A percentile compares a stretch with the other conserved stretches of the same genome.
Conservation (phyloP, 2,797 vertebrate genomes). For the Etheostoma perlongum region DNA sequence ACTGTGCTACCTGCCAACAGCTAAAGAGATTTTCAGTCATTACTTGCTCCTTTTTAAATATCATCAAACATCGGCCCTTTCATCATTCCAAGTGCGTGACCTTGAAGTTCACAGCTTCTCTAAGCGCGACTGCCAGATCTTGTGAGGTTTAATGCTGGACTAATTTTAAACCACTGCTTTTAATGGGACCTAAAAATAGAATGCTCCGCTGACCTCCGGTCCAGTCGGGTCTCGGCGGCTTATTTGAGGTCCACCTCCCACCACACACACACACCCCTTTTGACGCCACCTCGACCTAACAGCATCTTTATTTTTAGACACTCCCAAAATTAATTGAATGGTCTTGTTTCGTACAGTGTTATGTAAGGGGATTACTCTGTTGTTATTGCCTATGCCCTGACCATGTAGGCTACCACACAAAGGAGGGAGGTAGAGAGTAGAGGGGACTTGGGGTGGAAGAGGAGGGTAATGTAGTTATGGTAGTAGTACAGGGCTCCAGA, state of each 20-base stretch:
- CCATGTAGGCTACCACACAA: conserved; percentile 63
- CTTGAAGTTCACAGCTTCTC: conserved; percentile 68
- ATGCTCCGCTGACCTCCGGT: conserved; percentile 67
- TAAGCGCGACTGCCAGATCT: conserved; percentile 72
- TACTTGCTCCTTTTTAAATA: conserved; percentile 80
- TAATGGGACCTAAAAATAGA: conserved; percentile 84
- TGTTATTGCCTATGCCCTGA: conserved; percentile 69
- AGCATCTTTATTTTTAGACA: conserved; percentile 80
- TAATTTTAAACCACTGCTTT: conserved; percentile 75
- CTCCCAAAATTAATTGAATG: conserved; percentile 75
- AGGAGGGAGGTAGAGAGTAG: conserved; percentile 51
- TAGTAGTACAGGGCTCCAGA: conserved; percentile 74
- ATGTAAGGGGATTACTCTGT: conserved; percentile 85
- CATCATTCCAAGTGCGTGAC: conserved; percentile 73
- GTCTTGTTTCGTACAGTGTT: conserved; percentile 70
- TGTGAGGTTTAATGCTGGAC: conserved; percentile 50
- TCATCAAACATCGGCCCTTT: conserved; percentile 75
- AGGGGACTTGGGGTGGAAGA: conserved; percentile 50
- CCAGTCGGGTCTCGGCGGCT: conserved; percentile 35
- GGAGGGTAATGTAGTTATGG: conserved; percentile 66
- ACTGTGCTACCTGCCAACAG: conserved; percentile 72
- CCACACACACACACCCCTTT: conserved; percentile 39
- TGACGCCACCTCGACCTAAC: conserved; percentile 69
- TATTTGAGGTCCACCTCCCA: conserved; percentile 44
- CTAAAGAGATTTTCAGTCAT: conserved; percentile 80